phyloP scores from a whole-genome alignment of 2,797 vertebrate species.

The Sphenodon punctatus region DNA sequence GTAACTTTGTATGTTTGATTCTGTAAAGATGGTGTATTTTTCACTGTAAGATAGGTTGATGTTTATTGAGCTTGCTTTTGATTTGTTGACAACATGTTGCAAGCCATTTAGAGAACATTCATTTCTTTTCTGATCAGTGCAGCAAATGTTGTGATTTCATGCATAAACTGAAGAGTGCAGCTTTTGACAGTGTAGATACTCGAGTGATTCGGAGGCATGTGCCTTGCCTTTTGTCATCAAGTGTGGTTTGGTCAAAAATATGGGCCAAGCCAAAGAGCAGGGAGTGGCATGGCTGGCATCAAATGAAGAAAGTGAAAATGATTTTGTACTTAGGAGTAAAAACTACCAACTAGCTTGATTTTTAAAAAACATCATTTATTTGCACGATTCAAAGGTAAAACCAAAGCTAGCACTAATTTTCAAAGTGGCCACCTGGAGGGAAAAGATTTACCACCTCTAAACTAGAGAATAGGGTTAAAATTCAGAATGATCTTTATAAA shows the following conservation, averaged over 20 bases:
- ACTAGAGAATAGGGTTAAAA: too few species aligned
- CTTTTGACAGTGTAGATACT: conserved; percentile 2
- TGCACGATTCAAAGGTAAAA: neutral
- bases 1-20: conserved; percentile 55
- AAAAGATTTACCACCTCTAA: too few species aligned
- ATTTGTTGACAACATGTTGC: conserved; percentile 33
- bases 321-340: neutral
- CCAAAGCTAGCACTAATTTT: neutral
- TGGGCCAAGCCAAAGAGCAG: neutral
- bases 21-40: conserved; percentile 55
- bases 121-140: conserved; percentile 61
- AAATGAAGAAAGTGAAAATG: conserved; percentile 16
- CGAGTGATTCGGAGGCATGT: neutral
- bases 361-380: neutral
- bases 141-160: conserved; percentile 57
- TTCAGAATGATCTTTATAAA: too few species aligned
- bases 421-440: too few species aligned
- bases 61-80: conserved; percentile 60
- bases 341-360: neutral
- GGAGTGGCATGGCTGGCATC: conserved; percentile 8
- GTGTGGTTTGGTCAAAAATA: neutral
- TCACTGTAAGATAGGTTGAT: conserved; percentile 48
- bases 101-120: conserved; percentile 41
- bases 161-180: conserved; percentile 66
- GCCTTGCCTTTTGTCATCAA: conserved; percentile 18